phyloP scores from a whole-genome alignment of 2,888 invertebrate genomes.

The Brachyptera putata region DNA sequence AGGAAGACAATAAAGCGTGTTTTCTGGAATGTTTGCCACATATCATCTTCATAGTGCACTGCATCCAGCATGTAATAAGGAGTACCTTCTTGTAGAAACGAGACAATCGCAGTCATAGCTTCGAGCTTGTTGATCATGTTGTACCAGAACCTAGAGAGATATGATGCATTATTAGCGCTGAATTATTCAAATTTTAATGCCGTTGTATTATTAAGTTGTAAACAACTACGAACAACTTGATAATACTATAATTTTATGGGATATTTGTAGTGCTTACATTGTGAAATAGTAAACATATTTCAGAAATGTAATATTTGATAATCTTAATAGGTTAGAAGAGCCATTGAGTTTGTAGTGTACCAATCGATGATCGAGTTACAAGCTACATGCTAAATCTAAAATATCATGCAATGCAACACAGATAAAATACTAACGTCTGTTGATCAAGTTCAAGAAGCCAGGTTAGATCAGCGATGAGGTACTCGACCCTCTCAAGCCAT shows the following conservation, averaged over 20 bases:
- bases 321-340: no score
- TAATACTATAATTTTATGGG: no score
- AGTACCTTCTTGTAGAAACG: constrained; percentile 69
- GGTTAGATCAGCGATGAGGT: constrained; percentile 61
- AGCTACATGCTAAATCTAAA: background rate
- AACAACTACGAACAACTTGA: no score
- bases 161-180: background rate
- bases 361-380: no score
- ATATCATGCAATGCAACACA: constrained; percentile 8
- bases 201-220: no score
- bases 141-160: constrained; percentile 64
- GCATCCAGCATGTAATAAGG: constrained; percentile 57
- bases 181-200: background rate
- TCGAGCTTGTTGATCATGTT: constrained; percentile 61
- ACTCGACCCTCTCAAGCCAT: constrained; percentile 61
- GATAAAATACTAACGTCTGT: constrained; percentile 53
- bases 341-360: no score
- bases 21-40: constrained; percentile 56
- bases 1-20: constrained; percentile 57
- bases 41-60: constrained; percentile 45
- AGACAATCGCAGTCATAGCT: constrained; percentile 60
- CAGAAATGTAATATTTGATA: no score
- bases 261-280: no score
- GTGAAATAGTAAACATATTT: no score
- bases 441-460: constrained; percentile 65